Evolutionary conservation across 1,140 invertebrate species (phyloP).

Genomic region (Aporrectodea caliginosa): DNA sequence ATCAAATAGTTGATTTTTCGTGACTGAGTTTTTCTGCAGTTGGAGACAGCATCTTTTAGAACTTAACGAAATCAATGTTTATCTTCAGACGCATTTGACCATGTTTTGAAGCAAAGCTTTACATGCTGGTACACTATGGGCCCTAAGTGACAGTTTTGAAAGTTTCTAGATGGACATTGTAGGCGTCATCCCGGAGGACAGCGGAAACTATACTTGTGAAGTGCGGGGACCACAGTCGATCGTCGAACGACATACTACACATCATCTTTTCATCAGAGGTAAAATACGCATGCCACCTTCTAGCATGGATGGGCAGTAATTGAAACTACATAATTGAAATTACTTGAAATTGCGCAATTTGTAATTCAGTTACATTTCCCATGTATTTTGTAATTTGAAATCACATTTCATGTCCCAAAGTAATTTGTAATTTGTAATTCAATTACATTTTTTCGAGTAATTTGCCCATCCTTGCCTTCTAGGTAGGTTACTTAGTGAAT

Average conservation of each 20-base stretch:
- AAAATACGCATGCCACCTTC: neutral
- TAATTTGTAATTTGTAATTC: neutral
- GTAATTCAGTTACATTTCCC: neutral
- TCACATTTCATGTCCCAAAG: neutral
- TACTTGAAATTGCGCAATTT: neutral
- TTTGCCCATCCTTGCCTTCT: too few species aligned
- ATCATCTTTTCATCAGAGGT: constrained; percentile 16
- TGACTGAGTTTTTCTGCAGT: neutral
- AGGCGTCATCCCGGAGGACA: constrained; percentile 18
- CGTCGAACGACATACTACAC: neutral
- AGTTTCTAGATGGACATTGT: neutral
- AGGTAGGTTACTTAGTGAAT: too few species aligned
- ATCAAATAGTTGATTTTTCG: neutral
- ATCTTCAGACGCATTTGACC: neutral
- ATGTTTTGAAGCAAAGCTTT: neutral
- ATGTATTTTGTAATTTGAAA: neutral
- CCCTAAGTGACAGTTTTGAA: neutral
- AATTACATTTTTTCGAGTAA: neutral
- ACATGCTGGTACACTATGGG: too few species aligned
- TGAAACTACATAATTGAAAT: neutral
- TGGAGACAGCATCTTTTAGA: too few species aligned
- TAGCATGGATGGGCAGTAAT: neutral
- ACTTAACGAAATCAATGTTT: too few species aligned
- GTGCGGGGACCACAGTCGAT: constrained; percentile 10
- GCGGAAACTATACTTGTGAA: constrained; percentile 21